These are phyloP conservation scores for Morone saxatilis DNA, from an alignment of 2,113 vertebrate genomes.

Conservation along the genomic window DNA sequence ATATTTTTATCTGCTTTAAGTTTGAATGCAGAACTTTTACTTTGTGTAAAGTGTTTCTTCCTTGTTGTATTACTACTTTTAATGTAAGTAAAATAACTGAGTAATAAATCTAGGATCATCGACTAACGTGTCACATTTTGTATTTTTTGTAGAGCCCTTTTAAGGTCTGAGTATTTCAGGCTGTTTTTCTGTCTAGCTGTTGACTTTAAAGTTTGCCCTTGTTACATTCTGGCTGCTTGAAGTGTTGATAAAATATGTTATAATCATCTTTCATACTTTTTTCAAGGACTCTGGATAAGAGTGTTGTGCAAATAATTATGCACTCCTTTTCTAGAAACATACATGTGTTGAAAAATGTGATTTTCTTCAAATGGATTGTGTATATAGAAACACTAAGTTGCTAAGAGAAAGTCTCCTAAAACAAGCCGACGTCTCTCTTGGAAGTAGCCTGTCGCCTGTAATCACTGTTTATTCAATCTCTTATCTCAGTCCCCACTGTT, in stretches of 20 bases:
- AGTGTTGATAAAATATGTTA: background rate
- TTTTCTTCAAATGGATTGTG: background rate
- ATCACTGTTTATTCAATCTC: conserved; percentile 72
- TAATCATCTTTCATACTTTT: background rate
- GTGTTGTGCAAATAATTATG: background rate
- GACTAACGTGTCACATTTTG: too few species aligned
- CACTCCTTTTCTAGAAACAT: background rate
- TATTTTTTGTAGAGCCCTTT: background rate
- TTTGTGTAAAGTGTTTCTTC: too few species aligned
- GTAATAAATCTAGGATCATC: too few species aligned
- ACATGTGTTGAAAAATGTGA: conserved; percentile 21
- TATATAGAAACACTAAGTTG: conserved; percentile 5
- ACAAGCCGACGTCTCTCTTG: conserved; percentile 26
- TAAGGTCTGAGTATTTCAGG: background rate
- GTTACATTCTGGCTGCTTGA: background rate
- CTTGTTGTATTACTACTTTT: too few species aligned
- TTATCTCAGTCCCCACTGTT: conserved; percentile 69
- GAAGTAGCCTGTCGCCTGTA: conserved; percentile 37
- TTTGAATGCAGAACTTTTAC: too few species aligned
- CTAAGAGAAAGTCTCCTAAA: conserved; percentile 7
- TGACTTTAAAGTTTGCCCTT: conserved; percentile 18
- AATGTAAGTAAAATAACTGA: too few species aligned
- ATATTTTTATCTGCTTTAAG: too few species aligned
- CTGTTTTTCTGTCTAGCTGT: background rate
- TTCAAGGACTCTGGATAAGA: conserved; percentile 22